Evolutionary conservation across 2,888 invertebrate genomes (phyloP).

Genomic region (Scaptomyza caliginosa): DNA sequence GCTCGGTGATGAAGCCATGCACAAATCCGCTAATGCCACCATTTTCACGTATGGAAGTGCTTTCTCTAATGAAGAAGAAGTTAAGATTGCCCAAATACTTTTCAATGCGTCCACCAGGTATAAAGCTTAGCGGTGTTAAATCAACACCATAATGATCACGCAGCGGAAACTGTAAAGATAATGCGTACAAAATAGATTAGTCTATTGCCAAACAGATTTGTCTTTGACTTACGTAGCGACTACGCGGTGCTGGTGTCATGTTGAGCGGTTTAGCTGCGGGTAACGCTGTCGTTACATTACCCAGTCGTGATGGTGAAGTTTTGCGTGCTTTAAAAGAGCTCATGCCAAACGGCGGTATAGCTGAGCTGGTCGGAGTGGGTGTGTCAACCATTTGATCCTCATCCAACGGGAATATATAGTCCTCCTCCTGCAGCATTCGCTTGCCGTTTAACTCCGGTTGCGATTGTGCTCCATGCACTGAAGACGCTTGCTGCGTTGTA

Average conservation of each 20-base stretch:
- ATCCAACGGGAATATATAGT: slow-evolving; percentile 93
- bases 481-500: slow-evolving; percentile 11
- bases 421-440: slow-evolving; percentile 86
- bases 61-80: slow-evolving; percentile 97
- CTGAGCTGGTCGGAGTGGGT: slow-evolving; percentile 70
- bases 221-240: slow-evolving; percentile 60
- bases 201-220: neutral
- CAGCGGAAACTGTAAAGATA: slow-evolving; percentile 73
- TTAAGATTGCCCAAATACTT: slow-evolving; percentile 95
- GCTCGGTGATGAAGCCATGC: slow-evolving; percentile 95
- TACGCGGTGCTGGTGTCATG: slow-evolving; percentile 40
- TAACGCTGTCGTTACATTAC: slow-evolving; percentile 40
- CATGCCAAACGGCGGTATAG: slow-evolving; percentile 79
- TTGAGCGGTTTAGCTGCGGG: slow-evolving; percentile 49
- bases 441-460: slow-evolving; percentile 67
- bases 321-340: slow-evolving; percentile 85
- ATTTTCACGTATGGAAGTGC: slow-evolving; percentile 94
- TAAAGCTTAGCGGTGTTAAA: slow-evolving; percentile 91
- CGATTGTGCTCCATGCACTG: slow-evolving; percentile 51
- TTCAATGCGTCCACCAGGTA: slow-evolving; percentile 91
- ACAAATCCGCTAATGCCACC: slow-evolving; percentile 97
- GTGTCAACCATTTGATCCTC: slow-evolving; percentile 87
- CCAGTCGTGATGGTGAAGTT: slow-evolving; percentile 85
- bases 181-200: neutral
- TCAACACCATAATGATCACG: slow-evolving; percentile 87